Base-by-base conservation (phyloP, 1,140 invertebrate species). In the Drosophila funebris region DNA sequence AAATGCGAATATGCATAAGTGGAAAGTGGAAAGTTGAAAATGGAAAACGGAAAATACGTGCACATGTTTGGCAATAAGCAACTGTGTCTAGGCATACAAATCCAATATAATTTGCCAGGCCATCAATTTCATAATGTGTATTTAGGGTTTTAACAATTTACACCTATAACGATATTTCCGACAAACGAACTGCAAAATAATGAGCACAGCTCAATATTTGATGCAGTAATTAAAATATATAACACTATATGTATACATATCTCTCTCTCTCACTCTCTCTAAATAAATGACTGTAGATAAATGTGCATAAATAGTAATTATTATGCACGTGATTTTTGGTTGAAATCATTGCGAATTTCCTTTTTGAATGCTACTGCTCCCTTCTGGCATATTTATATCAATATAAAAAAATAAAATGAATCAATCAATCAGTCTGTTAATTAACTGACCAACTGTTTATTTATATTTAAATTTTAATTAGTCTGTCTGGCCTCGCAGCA, bases 391-490 rank as follows among this genome's bases (percentile, higher is more conserved):
- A 54, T 87, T 82, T 71, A 60, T 88, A 76, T 63, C 74, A 69
- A 70, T 67, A 67, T 67, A 58, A 46, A 39, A 78, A 41, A 87
- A 82, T 82, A 50, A 62, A 68, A 67, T 37, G 73, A 83, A 67
- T 37, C 76, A 83, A 88, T 83, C 83, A 88, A 88, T 88, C 83
- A 88, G 76, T 77, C 76, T 83, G 72, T 88, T 89, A 89, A 88
- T 88, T 88, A 88, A 88, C 78, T 88, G 82, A 87, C 78, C 66
- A 60, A 36, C 72, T 78, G 71, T 53, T 56, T 66, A 78, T 82
- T 58, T 77, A 74, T 80, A 66, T 85, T 78, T 71, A 69, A 87
- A 63, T 82, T 87, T 73, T 82, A 82, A 87, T 88, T 88, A 83
- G 70, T 70, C 70, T 70, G 82, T 67, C 73, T 69, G 57, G 24